Conservation (phyloP, 2,797 vertebrate genomes). For the Notolabrus celidotus region DNA sequence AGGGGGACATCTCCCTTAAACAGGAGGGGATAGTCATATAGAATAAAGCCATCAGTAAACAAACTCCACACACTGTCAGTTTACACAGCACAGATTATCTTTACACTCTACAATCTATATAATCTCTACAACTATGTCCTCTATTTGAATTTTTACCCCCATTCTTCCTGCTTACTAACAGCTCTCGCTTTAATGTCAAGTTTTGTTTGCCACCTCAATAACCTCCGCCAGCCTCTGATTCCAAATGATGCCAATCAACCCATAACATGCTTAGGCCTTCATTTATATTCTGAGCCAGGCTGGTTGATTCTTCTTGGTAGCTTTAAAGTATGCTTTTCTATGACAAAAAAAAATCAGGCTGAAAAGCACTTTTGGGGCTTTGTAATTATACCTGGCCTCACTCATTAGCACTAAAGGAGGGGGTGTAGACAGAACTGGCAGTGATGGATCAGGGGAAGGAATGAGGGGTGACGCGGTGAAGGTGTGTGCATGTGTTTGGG, state of each 20-base stretch:
- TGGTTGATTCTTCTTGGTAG: conserved; percentile 53
- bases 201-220: conserved; percentile 46
- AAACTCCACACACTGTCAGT: conserved; percentile 1
- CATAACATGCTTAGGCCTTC: conserved; percentile 33
- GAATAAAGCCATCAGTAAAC: conserved; percentile 25
- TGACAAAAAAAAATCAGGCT: conserved; percentile 36
- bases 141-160: conserved; percentile 24
- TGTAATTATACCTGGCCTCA: conserved; percentile 70
- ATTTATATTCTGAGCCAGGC: conserved; percentile 61
- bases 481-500: conserved; percentile 46
- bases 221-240: conserved; percentile 29
- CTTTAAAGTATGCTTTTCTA: conserved; percentile 48
- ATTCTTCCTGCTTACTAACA: not conserved
- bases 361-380: conserved; percentile 58
- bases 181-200: conserved; percentile 8
- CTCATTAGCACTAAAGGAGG: conserved; percentile 69
- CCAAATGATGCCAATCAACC: conserved; percentile 45
- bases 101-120: not conserved
- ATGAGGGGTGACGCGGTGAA: conserved; percentile 50
- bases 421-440: conserved; percentile 70
- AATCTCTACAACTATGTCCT: conserved; percentile 4
- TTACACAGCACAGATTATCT: conserved; percentile 15
- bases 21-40: not conserved
- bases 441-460: conserved; percentile 71
- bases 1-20: not conserved